A percentile compares a stretch with the other conserved stretches of the same genome.
These are phyloP conservation scores for Catocala fraxini DNA, from an alignment of 2,888 invertebrate species.

Conservation along the genomic window DNA sequence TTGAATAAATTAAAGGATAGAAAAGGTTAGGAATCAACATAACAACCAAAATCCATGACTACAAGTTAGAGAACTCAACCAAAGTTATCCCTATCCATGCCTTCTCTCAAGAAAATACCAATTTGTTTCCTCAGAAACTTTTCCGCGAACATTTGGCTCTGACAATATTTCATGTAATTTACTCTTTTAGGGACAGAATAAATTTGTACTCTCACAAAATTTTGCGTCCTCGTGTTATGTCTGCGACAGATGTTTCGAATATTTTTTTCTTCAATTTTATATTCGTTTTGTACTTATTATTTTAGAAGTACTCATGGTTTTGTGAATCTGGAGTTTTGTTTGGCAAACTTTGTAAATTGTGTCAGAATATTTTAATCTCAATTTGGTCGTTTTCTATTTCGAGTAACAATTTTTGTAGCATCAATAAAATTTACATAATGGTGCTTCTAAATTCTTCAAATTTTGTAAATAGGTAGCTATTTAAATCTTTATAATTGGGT, in stretches of 20 bases:
- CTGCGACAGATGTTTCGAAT: conserved; percentile 68
- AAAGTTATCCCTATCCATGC: conserved; percentile 28
- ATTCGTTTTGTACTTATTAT: conserved; percentile 36
- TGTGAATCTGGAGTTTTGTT: conserved; percentile 19
- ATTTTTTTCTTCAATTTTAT: conserved; percentile 56
- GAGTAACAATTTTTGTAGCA: neutral
- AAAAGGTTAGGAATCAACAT: conserved; percentile 3
- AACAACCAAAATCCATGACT: conserved; percentile 25
- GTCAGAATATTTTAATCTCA: conserved; percentile 17
- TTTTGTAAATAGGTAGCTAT: too few relatives aligned
- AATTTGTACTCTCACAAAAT: conserved; percentile 65
- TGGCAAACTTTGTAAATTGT: conserved; percentile 16
- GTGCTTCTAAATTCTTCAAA: conserved; percentile 1
- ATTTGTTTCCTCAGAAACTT: conserved; percentile 59
- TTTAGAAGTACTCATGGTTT: conserved; percentile 20
- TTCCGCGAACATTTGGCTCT: conserved; percentile 65
- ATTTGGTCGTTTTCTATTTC: neutral
- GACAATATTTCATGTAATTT: conserved; percentile 82
- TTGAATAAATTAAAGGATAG: neutral
- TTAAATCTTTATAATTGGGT: too few relatives aligned
- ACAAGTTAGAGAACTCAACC: conserved; percentile 27
- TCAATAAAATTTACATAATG: neutral
- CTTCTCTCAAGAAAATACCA: conserved; percentile 54
- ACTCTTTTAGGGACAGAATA: conserved; percentile 80
- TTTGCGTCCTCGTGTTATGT: conserved; percentile 56